These are phyloP conservation scores for Ptychobarbus kaznakovi DNA, from an alignment of 2,797 vertebrate genomes.

Conservation along the genomic window DNA sequence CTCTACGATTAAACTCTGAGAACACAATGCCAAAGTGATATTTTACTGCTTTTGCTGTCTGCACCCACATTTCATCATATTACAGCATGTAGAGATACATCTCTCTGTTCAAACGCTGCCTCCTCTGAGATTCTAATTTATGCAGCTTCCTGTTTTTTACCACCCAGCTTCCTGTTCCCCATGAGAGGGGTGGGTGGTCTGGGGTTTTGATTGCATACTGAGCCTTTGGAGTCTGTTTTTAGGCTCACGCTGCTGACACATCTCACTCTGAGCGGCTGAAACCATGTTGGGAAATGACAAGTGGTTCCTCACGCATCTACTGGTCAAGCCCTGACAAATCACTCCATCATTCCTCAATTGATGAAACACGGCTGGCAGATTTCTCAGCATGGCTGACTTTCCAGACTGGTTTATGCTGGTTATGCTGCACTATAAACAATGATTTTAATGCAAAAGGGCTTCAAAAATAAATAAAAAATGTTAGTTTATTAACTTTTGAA, in stretches of 20 bases:
- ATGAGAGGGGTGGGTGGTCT: neutral
- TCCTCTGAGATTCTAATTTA: neutral
- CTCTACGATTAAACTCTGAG: conserved; percentile 16
- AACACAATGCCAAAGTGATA: conserved; percentile 18
- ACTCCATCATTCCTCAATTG: conserved; percentile 38
- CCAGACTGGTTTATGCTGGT: neutral
- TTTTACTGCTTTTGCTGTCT: neutral
- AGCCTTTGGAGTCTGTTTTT: conserved; percentile 29
- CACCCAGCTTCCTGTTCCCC: conserved; percentile 9
- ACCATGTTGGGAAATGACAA: conserved; percentile 56
- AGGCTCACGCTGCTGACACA: conserved; percentile 36
- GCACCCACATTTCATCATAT: conserved; percentile 28
- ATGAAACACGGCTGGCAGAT: conserved; percentile 41
- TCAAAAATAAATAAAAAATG: neutral
- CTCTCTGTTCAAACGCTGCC: neutral
- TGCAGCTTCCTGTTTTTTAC: conserved; percentile 24
- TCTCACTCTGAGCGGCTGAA: conserved; percentile 31
- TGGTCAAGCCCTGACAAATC: conserved; percentile 57
- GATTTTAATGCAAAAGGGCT: neutral
- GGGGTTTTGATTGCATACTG: conserved; percentile 14
- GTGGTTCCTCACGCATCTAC: conserved; percentile 41
- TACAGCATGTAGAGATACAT: neutral
- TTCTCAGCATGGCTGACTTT: conserved; percentile 20
- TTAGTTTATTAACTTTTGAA: too few species aligned
- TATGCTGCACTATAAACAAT: neutral